Percentiles rank a stretch among this genome's conserved stretches.
Evolutionary conservation across 2,797 vertebrate species (phyloP).

Genomic region (Dendrocincla fuliginosa): DNA sequence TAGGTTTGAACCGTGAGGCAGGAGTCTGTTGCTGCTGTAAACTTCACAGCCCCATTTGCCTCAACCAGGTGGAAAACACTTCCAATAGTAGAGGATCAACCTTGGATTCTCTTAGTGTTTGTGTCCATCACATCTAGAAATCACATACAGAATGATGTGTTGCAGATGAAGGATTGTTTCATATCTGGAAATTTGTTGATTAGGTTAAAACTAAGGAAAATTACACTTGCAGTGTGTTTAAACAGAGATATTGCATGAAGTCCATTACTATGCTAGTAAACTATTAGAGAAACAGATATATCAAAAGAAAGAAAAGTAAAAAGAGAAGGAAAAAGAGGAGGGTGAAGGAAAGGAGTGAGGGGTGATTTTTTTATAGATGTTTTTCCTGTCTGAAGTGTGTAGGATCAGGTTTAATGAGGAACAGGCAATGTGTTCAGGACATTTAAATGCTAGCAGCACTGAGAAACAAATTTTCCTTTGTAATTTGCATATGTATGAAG

Average conservation of each 20-base stretch:
- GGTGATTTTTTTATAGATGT: neutral
- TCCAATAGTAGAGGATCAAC: neutral
- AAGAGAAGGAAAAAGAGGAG: neutral
- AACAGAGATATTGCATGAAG: neutral
- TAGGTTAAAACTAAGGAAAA: neutral
- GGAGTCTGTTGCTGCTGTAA: neutral
- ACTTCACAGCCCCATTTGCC: neutral
- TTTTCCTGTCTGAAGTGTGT: neutral
- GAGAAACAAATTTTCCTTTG: neutral
- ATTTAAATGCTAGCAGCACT: neutral
- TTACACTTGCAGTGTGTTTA: neutral
- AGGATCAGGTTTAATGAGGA: neutral
- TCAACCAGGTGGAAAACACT: neutral
- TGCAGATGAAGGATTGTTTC: neutral
- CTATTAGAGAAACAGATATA: neutral
- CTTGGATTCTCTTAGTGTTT: neutral
- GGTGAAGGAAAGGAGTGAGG: neutral
- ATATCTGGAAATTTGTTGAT: neutral
- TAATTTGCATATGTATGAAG: neutral
- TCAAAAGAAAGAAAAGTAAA: neutral
- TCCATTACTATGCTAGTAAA: neutral
- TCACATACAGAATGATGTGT: neutral
- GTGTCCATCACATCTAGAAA: neutral
- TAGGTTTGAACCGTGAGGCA: neutral
- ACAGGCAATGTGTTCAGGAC: neutral